These are phyloP conservation scores for Wiebesia pumilae DNA, from an alignment of 1,140 invertebrate genomes.

Conservation along the genomic window DNA sequence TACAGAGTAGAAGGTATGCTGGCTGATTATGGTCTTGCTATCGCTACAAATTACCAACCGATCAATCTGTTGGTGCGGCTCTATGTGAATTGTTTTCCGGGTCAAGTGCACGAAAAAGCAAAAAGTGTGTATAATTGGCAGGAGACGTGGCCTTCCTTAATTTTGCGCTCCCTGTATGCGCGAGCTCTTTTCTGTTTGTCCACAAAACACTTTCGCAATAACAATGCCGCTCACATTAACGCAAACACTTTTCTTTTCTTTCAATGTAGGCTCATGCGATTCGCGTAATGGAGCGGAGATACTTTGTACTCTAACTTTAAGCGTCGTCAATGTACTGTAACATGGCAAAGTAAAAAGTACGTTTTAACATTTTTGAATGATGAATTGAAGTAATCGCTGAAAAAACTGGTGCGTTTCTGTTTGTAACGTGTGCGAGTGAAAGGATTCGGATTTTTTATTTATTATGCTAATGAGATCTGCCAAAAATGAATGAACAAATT, in stretches of 20 bases:
- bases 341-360: not conserved
- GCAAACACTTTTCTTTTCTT: not conserved
- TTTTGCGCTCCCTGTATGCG: not conserved
- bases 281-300: not conserved
- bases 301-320: conserved; percentile 31
- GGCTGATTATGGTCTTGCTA: not conserved
- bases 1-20: not conserved
- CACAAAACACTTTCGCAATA: not conserved
- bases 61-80: conserved; percentile 6
- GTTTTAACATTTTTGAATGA: conserved; percentile 20
- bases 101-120: not conserved
- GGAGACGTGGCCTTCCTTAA: conserved; percentile 1
- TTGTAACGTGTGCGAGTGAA: conserved; percentile 27
- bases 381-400: not conserved
- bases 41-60: not conserved
- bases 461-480: too few species aligned
- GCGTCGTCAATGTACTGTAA: not conserved
- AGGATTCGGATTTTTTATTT: not conserved
- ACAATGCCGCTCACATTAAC: not conserved
- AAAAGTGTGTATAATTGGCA: not conserved
- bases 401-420: not conserved
- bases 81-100: not conserved
- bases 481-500: too few species aligned
- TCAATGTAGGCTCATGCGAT: not conserved
- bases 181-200: not conserved